A percentile compares a stretch with the other conserved stretches of the same genome.
Evolutionary conservation across 2,888 invertebrate genomes (phyloP).

Genomic region (Octodonta nipae): DNA sequence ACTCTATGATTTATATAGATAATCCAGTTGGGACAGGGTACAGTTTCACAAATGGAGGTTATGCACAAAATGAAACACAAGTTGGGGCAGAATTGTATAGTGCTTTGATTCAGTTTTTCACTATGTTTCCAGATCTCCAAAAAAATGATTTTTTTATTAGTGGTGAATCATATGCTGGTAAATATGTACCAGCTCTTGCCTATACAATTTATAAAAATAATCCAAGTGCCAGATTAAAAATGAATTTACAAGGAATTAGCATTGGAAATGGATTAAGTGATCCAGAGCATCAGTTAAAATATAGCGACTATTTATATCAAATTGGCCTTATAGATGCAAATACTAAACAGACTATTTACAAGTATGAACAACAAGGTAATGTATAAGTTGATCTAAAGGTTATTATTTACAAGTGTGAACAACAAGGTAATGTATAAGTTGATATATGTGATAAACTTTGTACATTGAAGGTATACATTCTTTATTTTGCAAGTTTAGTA

Average conservation of each 20-base stretch:
- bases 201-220: slow-evolving; percentile 58
- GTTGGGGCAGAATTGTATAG: slow-evolving; percentile 69
- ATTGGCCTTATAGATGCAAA: slow-evolving; percentile 57
- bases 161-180: slow-evolving; percentile 81
- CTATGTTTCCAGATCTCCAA: slow-evolving; percentile 63
- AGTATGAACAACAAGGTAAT: slow-evolving; percentile 44
- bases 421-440: too few species aligned
- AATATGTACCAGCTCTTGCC: slow-evolving; percentile 61
- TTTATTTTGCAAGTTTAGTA: too few species aligned
- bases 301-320: slow-evolving; percentile 69
- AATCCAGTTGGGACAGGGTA: slow-evolving; percentile 81
- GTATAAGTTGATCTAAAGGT: too few species aligned
- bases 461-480: too few species aligned
- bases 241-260: slow-evolving; percentile 56
- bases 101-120: slow-evolving; percentile 69
- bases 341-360: slow-evolving; percentile 45
- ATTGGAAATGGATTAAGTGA: slow-evolving; percentile 75
- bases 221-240: slow-evolving; percentile 44
- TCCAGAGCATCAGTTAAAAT: slow-evolving; percentile 62
- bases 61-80: slow-evolving; percentile 62
- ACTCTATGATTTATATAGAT: slow-evolving; percentile 77
- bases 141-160: slow-evolving; percentile 70
- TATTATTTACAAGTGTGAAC: too few species aligned
- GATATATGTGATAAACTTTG: too few species aligned
- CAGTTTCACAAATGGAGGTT: slow-evolving; percentile 75